Base-by-base conservation (phyloP, 2,113 vertebrate species). In the Chiloscyllium plagiosum region DNA sequence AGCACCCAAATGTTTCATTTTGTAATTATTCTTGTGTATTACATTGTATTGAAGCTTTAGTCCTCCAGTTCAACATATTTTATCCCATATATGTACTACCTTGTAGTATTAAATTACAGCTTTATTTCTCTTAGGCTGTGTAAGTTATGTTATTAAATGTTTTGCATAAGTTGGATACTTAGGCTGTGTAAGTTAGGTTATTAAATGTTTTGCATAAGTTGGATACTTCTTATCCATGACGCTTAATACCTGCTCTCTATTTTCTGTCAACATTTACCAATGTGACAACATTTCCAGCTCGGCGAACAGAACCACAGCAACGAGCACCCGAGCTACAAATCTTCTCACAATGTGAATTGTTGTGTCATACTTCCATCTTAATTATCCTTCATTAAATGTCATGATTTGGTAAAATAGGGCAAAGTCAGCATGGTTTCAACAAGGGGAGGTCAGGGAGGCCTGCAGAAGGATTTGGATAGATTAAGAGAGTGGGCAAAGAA, bases 1-100 rank as follows among this genome's bases (percentile, higher is more conserved):
- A 56, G 87, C 87, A 90, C 87, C 29, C 29, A 65, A 15, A 93
- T 93, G 89, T 93, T 93, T 66, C 61, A 42, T 93, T 8, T n/a
- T 93, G 19, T 83, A 20, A 61, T 22, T 83, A 47, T 83, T 4
- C 37, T 42, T 37, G 19, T 93, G 61, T 68, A 93, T 66, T 19
- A n/a, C 17, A 33, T 66, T 65, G 56, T 56, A 37, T 37, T 37
- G 19, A 66, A n/a, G n/a, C 61, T 37, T 22, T n/a, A 61, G 7
- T 42, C 22, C 61, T 93, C 80, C 80, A n/a, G 20, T 93, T 68
- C 7, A n/a, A 66, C 37, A 68, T 93, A 33, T 66, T 65, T 93
- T 93, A 37, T 93, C 89, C 89, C 19, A 22, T 68, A 65, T 90
- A 90, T 65, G 61, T n/a, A 93, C 37, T 22, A 66, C 61, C 33